These are phyloP conservation scores for Chaetura pelagica DNA, from an alignment of 2,113 vertebrate species.

Conservation along the genomic window DNA sequence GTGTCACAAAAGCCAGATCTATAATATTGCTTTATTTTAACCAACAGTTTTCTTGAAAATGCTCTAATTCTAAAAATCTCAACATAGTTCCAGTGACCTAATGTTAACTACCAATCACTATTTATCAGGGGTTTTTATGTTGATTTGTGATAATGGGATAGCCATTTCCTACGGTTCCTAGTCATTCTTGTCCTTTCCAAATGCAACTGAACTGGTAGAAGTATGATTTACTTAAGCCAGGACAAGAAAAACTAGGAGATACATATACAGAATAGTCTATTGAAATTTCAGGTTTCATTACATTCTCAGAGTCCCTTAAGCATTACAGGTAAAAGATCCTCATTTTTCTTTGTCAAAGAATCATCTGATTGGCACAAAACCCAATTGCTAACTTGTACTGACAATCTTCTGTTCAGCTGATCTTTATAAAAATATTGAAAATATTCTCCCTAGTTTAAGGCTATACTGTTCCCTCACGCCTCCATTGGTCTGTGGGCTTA, in stretches of 20 bases:
- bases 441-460: not conserved
- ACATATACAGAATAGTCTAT: not conserved
- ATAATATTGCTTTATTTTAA: not conserved
- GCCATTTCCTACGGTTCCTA: not conserved
- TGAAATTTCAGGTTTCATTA: not conserved
- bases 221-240: not conserved
- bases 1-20: not conserved
- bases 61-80: not conserved
- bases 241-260: not conserved
- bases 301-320: not conserved
- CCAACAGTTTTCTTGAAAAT: not conserved
- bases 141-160: not conserved
- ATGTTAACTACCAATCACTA: not conserved
- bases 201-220: not conserved
- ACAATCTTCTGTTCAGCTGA: not conserved
- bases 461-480: accelerated
- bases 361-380: not conserved
- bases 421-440: not conserved
- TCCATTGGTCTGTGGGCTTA: not conserved
- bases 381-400: not conserved
- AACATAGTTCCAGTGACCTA: not conserved
- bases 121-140: not conserved
- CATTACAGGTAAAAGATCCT: not conserved
- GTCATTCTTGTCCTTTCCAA: not conserved
- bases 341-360: not conserved